phyloP scores from a whole-genome alignment of 2,113 vertebrate species.

The Perca schrenkii region DNA sequence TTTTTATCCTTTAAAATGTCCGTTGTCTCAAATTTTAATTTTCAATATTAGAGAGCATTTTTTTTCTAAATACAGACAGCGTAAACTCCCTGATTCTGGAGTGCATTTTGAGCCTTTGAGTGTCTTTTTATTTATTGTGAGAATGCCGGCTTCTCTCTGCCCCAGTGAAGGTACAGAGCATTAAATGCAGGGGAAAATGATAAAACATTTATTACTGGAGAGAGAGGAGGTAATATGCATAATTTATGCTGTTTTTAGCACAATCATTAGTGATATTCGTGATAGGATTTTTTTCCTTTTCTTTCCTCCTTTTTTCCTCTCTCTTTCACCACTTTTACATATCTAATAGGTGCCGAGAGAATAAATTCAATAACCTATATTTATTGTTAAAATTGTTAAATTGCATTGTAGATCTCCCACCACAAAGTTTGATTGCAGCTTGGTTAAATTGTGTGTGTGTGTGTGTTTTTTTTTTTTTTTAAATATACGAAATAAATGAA shows the following conservation, averaged over 20 bases:
- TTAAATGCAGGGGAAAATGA: conserved; percentile 97
- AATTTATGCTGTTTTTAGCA: conserved; percentile 99
- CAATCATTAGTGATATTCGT: conserved; percentile 99
- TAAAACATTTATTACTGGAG: conserved; percentile 99
- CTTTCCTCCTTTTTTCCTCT: conserved; percentile 78
- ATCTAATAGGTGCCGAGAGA: conserved; percentile 92
- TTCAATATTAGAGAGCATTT: conserved; percentile 9
- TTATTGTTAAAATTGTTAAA: conserved; percentile 91
- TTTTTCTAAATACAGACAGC: conserved; percentile 42
- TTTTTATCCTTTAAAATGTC: background rate
- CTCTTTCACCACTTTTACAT: conserved; percentile 87
- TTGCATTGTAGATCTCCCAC: conserved; percentile 88
- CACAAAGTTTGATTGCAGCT: conserved; percentile 92
- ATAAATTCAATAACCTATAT: conserved; percentile 94
- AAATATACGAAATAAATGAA: conserved; percentile 95
- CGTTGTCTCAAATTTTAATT: background rate
- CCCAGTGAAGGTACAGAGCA: conserved; percentile 93
- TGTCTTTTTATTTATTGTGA: conserved; percentile 91
- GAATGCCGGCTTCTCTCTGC: conserved; percentile 90
- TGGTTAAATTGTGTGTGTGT: conserved; percentile 85
- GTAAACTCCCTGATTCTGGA: conserved; percentile 82
- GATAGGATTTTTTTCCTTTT: conserved; percentile 93
- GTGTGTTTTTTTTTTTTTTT: conserved; percentile 88
- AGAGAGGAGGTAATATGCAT: conserved; percentile 99
- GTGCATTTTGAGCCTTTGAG: conserved; percentile 83